These are phyloP conservation scores for Autographa pulchrina DNA, from an alignment of 2,888 invertebrate species.

Conservation along the genomic window DNA sequence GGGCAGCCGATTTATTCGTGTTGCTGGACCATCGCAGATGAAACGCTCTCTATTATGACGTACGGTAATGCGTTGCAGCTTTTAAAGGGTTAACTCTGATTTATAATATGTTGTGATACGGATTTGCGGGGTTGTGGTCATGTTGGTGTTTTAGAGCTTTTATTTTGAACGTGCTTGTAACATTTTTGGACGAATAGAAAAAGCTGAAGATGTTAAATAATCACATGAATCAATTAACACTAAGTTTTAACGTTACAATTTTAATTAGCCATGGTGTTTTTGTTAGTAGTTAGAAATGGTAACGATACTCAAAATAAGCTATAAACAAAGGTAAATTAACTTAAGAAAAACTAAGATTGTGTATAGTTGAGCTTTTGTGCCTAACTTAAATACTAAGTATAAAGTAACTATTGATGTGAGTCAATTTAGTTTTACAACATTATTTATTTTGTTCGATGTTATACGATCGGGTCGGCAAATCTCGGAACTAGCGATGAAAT, in stretches of 20 bases:
- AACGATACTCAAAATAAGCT: too few species aligned
- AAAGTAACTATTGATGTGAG: too few species aligned
- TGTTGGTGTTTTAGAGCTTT: background rate
- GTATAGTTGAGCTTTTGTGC: too few species aligned
- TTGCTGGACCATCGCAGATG: conserved; percentile 73
- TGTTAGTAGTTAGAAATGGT: too few species aligned
- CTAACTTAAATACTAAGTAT: too few species aligned
- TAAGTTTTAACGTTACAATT: too few species aligned
- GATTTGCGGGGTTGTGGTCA: conserved; percentile 33
- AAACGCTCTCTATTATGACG: conserved; percentile 57
- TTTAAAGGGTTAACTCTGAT: conserved; percentile 44
- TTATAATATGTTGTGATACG: conserved; percentile 34
- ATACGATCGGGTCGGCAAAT: background rate
- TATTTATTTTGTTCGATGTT: background rate
- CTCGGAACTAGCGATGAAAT: background rate
- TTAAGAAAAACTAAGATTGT: too few species aligned
- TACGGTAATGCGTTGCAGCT: conserved; percentile 61
- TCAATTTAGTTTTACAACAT: too few species aligned
- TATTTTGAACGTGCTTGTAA: background rate
- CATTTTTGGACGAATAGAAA: background rate
- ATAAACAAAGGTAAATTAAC: too few species aligned
- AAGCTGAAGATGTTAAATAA: too few species aligned
- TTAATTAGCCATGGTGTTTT: too few species aligned
- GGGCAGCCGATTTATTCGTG: conserved; percentile 78
- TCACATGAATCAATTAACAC: too few species aligned